These are phyloP conservation scores for Apotomis turbidana DNA, from an alignment of 2,888 invertebrate genomes.

Conservation along the genomic window DNA sequence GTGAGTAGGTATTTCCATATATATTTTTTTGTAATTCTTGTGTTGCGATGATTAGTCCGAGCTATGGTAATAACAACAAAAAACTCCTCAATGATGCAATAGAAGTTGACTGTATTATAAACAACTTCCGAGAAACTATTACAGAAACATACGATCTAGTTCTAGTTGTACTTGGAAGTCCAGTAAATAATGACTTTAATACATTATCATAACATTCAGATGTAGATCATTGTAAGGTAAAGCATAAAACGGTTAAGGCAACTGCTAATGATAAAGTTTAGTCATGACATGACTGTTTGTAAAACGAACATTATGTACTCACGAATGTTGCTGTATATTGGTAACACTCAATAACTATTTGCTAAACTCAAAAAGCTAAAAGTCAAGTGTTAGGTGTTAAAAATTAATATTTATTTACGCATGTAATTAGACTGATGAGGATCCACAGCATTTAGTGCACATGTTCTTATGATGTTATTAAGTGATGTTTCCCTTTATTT, in stretches of 20 bases:
- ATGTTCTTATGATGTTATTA: too few relatives aligned
- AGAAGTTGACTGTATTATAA: neutral
- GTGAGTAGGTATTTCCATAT: too few relatives aligned
- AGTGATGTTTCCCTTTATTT: too few relatives aligned
- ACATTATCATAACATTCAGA: constrained; percentile 14
- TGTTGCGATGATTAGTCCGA: neutral
- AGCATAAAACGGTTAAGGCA: constrained; percentile 26
- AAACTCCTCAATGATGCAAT: constrained; percentile 3
- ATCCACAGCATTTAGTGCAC: too few relatives aligned
- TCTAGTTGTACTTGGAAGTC: constrained; percentile 27
- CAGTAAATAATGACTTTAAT: constrained; percentile 5
- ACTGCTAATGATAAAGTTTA: constrained; percentile 16
- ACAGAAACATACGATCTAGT: constrained; percentile 3
- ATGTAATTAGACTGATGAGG: neutral
- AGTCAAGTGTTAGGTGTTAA: neutral
- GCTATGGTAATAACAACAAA: neutral
- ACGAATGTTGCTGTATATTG: constrained; percentile 10
- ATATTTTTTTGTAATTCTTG: neutral
- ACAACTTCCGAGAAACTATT: constrained; percentile 4
- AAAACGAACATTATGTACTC: constrained; percentile 11
- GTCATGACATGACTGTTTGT: constrained; percentile 6
- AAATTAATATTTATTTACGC: neutral
- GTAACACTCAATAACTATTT: neutral
- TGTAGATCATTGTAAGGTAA: constrained; percentile 19
- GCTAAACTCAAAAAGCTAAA: neutral